A percentile compares a stretch with the other conserved stretches of the same genome.
These are phyloP conservation scores for Oophaga sylvatica DNA, from an alignment of 2,797 vertebrate genomes.

Conservation along the genomic window DNA sequence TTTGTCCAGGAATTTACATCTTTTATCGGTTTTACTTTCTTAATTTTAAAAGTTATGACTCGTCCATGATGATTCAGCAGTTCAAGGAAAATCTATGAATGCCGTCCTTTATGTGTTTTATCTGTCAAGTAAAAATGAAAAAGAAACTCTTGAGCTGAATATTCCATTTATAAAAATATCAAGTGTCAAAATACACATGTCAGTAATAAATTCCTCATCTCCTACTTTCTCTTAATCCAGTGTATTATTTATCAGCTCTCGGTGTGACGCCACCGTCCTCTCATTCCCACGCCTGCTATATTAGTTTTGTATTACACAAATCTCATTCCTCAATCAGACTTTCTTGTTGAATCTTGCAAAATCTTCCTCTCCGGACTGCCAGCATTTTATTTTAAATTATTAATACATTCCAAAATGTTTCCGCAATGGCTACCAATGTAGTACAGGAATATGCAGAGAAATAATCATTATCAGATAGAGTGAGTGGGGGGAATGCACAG, in stretches of 20 bases:
- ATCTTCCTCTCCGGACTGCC: constrained; percentile 13
- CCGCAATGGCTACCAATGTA: background rate
- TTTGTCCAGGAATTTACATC: no score
- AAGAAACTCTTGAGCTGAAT: background rate
- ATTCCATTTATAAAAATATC: constrained; percentile 8
- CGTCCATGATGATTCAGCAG: no score
- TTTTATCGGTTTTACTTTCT: no score
- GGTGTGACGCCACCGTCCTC: constrained; percentile 4
- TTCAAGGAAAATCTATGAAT: no score
- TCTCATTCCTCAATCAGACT: constrained; percentile 33
- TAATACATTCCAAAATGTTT: constrained; percentile 14
- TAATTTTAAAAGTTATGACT: no score
- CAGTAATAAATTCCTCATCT: constrained; percentile 23
- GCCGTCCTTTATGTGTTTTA: background rate
- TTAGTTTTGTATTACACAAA: constrained; percentile 34
- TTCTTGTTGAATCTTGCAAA: constrained; percentile 53
- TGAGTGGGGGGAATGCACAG: no score
- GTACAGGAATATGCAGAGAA: background rate
- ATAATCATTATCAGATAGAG: no score
- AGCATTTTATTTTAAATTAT: background rate
- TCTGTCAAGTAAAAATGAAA: background rate
- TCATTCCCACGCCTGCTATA: constrained; percentile 48
- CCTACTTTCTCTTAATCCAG: constrained; percentile 5
- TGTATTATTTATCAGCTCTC: background rate
- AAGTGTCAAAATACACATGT: constrained; percentile 24